Percentiles rank a stretch among this genome's conserved stretches.
Evolutionary conservation across 2,888 invertebrate genomes (phyloP).

Genomic region (Drosophila phalerata): DNA sequence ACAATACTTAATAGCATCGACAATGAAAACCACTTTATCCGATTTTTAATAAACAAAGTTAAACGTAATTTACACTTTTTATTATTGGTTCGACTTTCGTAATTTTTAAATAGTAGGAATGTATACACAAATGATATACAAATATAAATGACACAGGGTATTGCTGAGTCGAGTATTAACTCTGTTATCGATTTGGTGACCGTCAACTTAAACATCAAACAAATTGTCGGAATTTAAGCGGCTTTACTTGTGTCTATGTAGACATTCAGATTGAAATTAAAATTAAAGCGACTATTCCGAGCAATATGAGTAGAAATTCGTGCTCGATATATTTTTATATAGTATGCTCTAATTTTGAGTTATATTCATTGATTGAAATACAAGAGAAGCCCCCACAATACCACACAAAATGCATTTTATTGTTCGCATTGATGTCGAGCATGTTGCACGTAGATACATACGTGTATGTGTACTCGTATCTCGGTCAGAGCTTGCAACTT

Average conservation of each 20-base stretch:
- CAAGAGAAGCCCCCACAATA: neutral
- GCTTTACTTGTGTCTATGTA: slow-evolving; percentile 31
- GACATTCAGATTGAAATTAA: slow-evolving; percentile 9
- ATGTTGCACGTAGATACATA: slow-evolving; percentile 24
- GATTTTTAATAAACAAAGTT: no score
- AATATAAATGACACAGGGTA: neutral
- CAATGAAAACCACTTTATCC: no score
- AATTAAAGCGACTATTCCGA: slow-evolving; percentile 3
- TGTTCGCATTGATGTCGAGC: slow-evolving; percentile 15
- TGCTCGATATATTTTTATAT: slow-evolving; percentile 19
- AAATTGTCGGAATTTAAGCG: slow-evolving; percentile 25
- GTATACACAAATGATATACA: no score
- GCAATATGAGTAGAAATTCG: slow-evolving; percentile 6
- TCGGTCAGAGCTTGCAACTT: slow-evolving; percentile 22
- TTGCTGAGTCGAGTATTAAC: neutral
- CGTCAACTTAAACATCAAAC: slow-evolving; percentile 21
- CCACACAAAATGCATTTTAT: slow-evolving; percentile 19
- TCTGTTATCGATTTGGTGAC: neutral
- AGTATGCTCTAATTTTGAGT: slow-evolving; percentile 14
- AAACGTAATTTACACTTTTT: no score
- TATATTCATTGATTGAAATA: slow-evolving; percentile 35
- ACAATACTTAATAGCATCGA: no score
- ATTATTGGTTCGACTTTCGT: neutral
- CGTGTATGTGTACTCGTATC: neutral
- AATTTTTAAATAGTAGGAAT: neutral